Conservation (phyloP, 2,113 vertebrate species). For the Elgaria multicarinata region DNA sequence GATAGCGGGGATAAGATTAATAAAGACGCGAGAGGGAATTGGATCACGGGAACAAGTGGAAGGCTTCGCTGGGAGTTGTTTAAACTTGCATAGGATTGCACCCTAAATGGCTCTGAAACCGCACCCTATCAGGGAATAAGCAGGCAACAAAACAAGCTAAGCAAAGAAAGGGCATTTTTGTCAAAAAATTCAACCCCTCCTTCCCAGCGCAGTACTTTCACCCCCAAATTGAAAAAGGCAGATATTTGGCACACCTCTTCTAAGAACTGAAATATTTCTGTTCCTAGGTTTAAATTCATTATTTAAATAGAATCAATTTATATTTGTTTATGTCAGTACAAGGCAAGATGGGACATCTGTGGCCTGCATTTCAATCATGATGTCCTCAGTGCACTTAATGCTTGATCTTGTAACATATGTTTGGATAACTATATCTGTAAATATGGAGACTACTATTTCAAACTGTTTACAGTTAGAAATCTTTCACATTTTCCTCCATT, state of each 20-base stretch:
- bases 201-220: background rate
- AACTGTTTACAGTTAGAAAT: background rate
- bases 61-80: too few relatives aligned
- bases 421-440: conserved; percentile 2
- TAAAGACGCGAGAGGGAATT: too few relatives aligned
- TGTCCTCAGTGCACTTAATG: background rate
- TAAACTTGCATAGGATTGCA: too few relatives aligned
- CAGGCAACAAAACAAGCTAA: background rate
- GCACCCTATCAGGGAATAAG: background rate
- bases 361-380: background rate
- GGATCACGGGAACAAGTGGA: too few relatives aligned
- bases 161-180: background rate
- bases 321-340: background rate
- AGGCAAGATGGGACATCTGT: background rate
- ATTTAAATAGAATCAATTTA: background rate
- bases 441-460: background rate
- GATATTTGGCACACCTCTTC: background rate
- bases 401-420: background rate
- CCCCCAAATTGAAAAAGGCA: background rate
- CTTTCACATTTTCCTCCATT: conserved; percentile 22
- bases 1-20: too few relatives aligned
- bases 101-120: background rate
- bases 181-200: background rate
- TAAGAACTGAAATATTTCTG: background rate
- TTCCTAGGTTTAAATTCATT: background rate